Evolutionary conservation across 2,797 vertebrate species (phyloP).

Genomic region (Emydoidea blandingii): DNA sequence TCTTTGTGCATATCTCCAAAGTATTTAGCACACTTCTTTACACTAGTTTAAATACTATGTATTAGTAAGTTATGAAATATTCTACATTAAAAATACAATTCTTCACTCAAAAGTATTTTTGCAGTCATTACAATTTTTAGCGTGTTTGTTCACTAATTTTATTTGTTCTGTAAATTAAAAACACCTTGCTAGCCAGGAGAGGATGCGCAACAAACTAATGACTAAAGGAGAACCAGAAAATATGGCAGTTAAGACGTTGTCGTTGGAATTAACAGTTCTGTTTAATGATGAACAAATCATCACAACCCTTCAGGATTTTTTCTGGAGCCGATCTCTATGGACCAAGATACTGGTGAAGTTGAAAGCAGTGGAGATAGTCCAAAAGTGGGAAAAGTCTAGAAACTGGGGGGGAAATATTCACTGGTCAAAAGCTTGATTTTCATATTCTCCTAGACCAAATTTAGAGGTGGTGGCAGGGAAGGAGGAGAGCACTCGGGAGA

Average conservation of each 20-base stretch:
- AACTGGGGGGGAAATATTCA: background rate
- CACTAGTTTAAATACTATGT: background rate
- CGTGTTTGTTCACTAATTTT: background rate
- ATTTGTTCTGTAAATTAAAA: background rate
- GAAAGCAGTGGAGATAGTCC: background rate
- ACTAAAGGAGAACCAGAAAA: background rate
- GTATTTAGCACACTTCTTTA: background rate
- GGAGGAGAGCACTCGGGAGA: background rate
- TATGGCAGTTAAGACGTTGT: background rate
- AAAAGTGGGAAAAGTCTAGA: background rate
- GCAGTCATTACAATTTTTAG: background rate
- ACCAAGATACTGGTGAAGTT: background rate
- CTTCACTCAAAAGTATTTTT: background rate
- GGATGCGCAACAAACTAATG: background rate
- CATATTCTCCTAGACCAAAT: background rate
- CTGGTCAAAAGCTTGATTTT: background rate
- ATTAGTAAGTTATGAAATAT: background rate
- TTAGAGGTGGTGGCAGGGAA: background rate
- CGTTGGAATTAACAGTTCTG: background rate
- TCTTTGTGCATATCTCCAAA: background rate
- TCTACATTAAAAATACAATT: background rate
- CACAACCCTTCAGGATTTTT: background rate
- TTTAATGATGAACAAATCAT: background rate
- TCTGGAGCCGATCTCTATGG: background rate
- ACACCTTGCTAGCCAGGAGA: background rate